Base-by-base conservation (phyloP, 1,140 invertebrate genomes). In the Aphelinus atriplicis region DNA sequence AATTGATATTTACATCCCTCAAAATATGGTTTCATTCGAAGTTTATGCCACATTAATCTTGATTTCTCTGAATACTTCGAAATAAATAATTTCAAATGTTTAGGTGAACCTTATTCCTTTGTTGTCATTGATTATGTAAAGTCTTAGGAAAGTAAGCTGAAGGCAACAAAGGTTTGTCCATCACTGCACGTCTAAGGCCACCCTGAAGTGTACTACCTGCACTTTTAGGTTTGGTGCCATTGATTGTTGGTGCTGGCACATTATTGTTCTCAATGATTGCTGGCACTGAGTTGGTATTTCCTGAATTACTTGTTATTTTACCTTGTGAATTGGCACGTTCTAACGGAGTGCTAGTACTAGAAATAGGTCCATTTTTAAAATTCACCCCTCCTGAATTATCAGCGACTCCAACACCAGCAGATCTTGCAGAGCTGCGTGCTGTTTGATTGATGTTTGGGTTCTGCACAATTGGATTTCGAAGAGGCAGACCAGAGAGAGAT, bases 131-230 rank as follows among this genome's bases (percentile, higher is more conserved):
- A 76, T 76, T 76, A 74, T 86, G 84, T 60, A 82, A 79, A 56
- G 84, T 81, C 76, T 86, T 87, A 3, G 85, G 84, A 80, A 87
- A 87, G 78, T 87, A 87, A 10, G 85, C 81, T 3, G 85, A 87
- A 64, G 84, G 85, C 65, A 87, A 80, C 45, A 85, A 75, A 10
- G 85, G 85, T 73, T 86, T 86, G 55, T 87, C 84, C 43, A 84
- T 69, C 47, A 81, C 81, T n/a, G 81, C 81, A 57, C 85, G 78
- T 75, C 84, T 82, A 62, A 87, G 79, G 73, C 86, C 86, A 50
- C 85, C 83, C 62, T 86, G 86, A 74, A 84, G 78, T 3, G 80
- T 71, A 74, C 78, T 79, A 42, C 73, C 75, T 26, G 80, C 72
- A 68, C 79, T 82, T 74, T 86, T 87, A 7, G 78, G 55, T 65